Evolutionary conservation across 2,797 vertebrate genomes (phyloP).

Genomic region (Crocodylus rhombifer): DNA sequence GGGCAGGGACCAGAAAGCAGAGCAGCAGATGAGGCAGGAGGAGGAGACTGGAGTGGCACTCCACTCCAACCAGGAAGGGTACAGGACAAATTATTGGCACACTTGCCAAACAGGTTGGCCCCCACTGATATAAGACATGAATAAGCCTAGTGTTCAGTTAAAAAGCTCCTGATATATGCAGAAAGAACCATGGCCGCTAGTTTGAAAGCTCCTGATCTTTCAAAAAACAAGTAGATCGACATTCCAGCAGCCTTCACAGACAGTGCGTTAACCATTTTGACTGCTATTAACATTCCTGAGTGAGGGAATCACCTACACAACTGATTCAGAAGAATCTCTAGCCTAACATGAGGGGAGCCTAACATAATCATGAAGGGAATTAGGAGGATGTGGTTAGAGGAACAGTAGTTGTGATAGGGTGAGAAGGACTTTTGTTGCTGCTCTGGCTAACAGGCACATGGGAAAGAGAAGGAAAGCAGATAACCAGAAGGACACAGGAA

Average conservation of each 20-base stretch:
- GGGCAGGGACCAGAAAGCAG: too few species aligned
- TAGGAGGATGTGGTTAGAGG: not conserved
- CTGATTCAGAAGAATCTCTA: slow-evolving; percentile 6
- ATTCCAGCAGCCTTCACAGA: not conserved
- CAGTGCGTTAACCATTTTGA: slow-evolving; percentile 1
- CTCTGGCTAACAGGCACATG: slow-evolving; percentile 8
- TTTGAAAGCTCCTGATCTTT: slow-evolving; percentile 12
- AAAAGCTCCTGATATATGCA: not conserved
- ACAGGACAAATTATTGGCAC: too few species aligned
- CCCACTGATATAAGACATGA: too few species aligned
- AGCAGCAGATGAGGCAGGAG: too few species aligned
- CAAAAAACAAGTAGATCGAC: not conserved
- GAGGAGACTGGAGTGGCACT: too few species aligned
- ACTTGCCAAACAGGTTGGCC: too few species aligned
- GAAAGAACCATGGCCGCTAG: not conserved
- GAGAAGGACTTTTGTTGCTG: not conserved
- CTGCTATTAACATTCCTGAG: slow-evolving; percentile 7
- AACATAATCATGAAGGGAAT: not conserved
- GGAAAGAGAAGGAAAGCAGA: slow-evolving; percentile 44
- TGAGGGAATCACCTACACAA: slow-evolving; percentile 23
- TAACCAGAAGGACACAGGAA: slow-evolving; percentile 61
- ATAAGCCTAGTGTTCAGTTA: not conserved
- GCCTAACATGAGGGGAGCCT: not conserved
- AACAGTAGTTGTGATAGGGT: not conserved
- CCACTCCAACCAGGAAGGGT: too few species aligned